These are phyloP conservation scores for Oxygymnocypris stewartii DNA, from an alignment of 2,113 vertebrate genomes.

Conservation along the genomic window DNA sequence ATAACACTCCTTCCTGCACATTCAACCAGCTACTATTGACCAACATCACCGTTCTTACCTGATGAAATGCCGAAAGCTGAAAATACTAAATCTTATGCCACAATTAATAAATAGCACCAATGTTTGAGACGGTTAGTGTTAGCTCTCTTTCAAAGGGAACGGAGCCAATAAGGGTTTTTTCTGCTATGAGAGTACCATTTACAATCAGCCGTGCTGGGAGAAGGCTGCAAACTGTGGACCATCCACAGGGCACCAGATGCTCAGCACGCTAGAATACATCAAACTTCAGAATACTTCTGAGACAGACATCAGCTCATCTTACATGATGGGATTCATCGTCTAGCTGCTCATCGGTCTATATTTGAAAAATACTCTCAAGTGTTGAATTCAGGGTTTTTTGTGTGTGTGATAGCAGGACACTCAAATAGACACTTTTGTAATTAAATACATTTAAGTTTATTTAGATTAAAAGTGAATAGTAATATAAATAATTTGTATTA, in stretches of 20 bases:
- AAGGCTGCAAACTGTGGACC: slow-evolving; percentile 67
- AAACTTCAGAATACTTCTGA: neutral
- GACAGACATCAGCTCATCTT: slow-evolving; percentile 37
- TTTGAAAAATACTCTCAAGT: neutral
- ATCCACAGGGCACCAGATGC: slow-evolving; percentile 75
- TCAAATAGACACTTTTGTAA: slow-evolving; percentile 39
- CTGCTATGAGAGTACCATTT: slow-evolving; percentile 74
- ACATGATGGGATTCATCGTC: slow-evolving; percentile 25
- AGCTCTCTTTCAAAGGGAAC: slow-evolving; percentile 73
- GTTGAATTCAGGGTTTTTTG: neutral
- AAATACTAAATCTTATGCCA: neutral
- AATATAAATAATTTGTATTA: neutral
- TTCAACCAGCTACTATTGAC: neutral
- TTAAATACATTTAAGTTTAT: slow-evolving; percentile 1
- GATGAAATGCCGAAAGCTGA: neutral
- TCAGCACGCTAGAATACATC: slow-evolving; percentile 65
- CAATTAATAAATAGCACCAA: slow-evolving; percentile 57
- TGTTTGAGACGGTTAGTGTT: slow-evolving; percentile 64
- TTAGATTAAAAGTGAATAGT: neutral
- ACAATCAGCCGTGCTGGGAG: slow-evolving; percentile 74
- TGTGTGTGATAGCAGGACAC: neutral
- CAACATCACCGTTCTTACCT: neutral
- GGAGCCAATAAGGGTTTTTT: slow-evolving; percentile 70
- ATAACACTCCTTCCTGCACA: slow-evolving; percentile 17
- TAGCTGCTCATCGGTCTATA: slow-evolving; percentile 18